These are phyloP conservation scores for Heliconius sara DNA, from an alignment of 2,888 invertebrate genomes.

Conservation along the genomic window DNA sequence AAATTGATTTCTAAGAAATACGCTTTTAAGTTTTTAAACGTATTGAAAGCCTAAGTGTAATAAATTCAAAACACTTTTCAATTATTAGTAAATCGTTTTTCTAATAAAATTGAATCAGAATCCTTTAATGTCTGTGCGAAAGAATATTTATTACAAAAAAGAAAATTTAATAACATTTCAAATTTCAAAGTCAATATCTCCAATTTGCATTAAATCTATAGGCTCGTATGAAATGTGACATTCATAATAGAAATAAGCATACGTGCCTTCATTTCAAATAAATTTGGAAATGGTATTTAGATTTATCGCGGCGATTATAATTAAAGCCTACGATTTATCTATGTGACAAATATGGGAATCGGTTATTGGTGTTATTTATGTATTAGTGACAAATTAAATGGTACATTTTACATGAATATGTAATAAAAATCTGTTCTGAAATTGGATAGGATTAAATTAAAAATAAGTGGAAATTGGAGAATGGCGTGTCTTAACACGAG, in stretches of 20 bases:
- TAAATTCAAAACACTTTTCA: neutral
- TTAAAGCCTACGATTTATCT: conserved; percentile 34
- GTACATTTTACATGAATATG: neutral
- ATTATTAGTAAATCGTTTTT: neutral
- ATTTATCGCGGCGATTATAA: conserved; percentile 38
- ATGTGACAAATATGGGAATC: conserved; percentile 8
- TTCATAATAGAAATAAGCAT: conserved; percentile 38
- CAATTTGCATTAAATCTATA: neutral
- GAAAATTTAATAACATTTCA: neutral
- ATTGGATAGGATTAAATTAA: too few relatives aligned
- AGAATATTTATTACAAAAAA: neutral
- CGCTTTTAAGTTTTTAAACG: neutral
- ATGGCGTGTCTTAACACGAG: too few relatives aligned
- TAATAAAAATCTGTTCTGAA: neutral
- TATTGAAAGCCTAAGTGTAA: neutral
- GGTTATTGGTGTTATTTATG: conserved; percentile 26
- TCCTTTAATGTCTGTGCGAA: neutral
- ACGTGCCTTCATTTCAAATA: conserved; percentile 35
- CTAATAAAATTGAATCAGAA: neutral
- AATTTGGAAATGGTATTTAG: conserved; percentile 35
- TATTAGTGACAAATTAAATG: conserved; percentile 4
- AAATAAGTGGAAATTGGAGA: too few relatives aligned
- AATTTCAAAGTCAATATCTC: neutral
- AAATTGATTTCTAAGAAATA: neutral
- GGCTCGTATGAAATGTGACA: conserved; percentile 9